These are phyloP conservation scores for Rambutsinella grinnellia DNA, from an alignment of 2,888 invertebrate genomes.

Conservation along the genomic window DNA sequence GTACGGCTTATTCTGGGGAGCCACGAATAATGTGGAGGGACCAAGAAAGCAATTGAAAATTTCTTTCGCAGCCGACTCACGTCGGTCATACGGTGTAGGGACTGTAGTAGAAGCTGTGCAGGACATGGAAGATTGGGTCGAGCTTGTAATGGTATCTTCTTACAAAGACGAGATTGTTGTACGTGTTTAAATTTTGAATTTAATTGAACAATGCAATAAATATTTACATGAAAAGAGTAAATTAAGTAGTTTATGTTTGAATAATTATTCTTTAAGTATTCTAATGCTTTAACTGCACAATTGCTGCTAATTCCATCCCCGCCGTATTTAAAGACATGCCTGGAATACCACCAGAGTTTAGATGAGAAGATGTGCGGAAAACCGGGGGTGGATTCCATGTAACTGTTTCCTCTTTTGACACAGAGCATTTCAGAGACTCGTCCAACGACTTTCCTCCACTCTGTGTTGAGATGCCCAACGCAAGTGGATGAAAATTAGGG, in stretches of 20 bases:
- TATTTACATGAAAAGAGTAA: no score
- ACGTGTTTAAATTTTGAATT: constrained; percentile 20
- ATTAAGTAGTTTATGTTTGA: neutral
- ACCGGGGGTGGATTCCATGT: constrained; percentile 29
- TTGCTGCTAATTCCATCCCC: constrained; percentile 18
- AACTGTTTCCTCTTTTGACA: constrained; percentile 4
- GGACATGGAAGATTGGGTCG: constrained; percentile 36
- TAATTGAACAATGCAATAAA: no score
- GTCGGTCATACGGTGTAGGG: constrained; percentile 51
- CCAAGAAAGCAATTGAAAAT: constrained; percentile 29
- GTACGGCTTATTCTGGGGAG: constrained; percentile 48
- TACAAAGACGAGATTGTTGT: constrained; percentile 49
- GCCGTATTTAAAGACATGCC: constrained; percentile 16
- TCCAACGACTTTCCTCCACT: neutral
- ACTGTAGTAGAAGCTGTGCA: constrained; percentile 46
- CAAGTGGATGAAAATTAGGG: constrained; percentile 16
- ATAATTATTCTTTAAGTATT: neutral
- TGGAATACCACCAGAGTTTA: constrained; percentile 13
- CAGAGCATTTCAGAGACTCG: neutral
- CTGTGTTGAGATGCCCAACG: constrained; percentile 14
- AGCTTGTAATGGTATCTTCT: constrained; percentile 30
- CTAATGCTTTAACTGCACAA: constrained; percentile 6
- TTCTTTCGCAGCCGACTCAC: constrained; percentile 46
- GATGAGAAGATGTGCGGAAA: constrained; percentile 24
- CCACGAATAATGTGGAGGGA: constrained; percentile 10